Evolutionary conservation across 2,797 vertebrate genomes (phyloP).

Genomic region (Coregonus ussuriensis): DNA sequence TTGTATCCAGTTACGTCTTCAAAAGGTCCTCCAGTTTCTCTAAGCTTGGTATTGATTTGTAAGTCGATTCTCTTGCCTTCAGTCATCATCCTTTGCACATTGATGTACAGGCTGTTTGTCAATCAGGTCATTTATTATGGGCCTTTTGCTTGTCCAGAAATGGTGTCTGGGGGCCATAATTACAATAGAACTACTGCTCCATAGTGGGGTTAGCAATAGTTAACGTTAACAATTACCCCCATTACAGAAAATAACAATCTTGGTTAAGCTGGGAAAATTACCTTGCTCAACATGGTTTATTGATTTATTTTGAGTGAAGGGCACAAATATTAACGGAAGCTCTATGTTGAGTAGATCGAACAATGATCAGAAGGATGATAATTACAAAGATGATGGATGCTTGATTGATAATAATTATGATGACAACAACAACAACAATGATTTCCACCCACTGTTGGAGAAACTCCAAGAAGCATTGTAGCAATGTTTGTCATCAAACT

Average conservation of each 20-base stretch:
- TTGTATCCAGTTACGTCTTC: slow-evolving; percentile 38
- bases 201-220: not conserved
- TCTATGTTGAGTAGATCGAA: not conserved
- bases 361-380: not conserved
- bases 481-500: slow-evolving; percentile 22
- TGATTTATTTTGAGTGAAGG: not conserved
- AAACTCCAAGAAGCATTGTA: not conserved
- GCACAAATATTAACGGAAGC: not conserved
- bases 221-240: not conserved
- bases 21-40: slow-evolving; percentile 48
- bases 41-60: slow-evolving; percentile 60
- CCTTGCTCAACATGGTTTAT: not conserved
- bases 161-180: slow-evolving; percentile 27
- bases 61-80: slow-evolving; percentile 34
- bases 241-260: slow-evolving; percentile 13
- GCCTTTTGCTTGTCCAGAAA: slow-evolving; percentile 31
- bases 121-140: slow-evolving; percentile 30
- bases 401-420: too few species aligned
- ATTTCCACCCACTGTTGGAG: too few species aligned
- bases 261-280: not conserved
- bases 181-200: not conserved
- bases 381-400: too few species aligned
- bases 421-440: too few species aligned
- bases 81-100: slow-evolving; percentile 34
- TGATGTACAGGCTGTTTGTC: slow-evolving; percentile 40